Evolutionary conservation across 2,797 vertebrate species (phyloP).

Genomic region (Melanotaenia trifasciata): DNA sequence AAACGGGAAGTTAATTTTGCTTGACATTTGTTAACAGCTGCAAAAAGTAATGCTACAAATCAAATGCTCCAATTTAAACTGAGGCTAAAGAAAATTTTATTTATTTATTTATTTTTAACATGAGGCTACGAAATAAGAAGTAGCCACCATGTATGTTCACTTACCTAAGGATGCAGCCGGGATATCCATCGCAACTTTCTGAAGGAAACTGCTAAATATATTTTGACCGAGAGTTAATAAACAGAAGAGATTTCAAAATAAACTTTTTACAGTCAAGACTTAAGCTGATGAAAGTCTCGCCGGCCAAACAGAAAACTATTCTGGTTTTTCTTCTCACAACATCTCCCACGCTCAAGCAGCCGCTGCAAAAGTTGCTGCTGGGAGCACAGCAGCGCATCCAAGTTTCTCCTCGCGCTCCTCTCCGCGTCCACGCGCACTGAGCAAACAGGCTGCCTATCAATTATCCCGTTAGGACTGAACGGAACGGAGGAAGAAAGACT

Average conservation of each 20-base stretch:
- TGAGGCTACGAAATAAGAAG: not conserved
- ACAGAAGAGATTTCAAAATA: not conserved
- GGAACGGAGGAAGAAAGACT: constrained; percentile 43
- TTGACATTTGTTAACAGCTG: not conserved
- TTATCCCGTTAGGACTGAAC: constrained; percentile 68
- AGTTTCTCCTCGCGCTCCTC: constrained; percentile 51
- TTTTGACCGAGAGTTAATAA: not conserved
- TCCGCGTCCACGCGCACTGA: constrained; percentile 52
- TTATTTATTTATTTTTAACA: too few species aligned
- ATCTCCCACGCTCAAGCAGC: constrained; percentile 47
- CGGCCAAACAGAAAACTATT: constrained; percentile 35
- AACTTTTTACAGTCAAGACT: not conserved
- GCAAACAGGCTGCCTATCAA: constrained; percentile 58
- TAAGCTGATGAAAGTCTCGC: constrained; percentile 16
- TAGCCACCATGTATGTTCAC: constrained; percentile 24
- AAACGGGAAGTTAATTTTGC: not conserved
- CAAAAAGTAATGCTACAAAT: not conserved
- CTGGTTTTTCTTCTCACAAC: constrained; percentile 40
- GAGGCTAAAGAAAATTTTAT: too few species aligned
- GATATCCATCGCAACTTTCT: constrained; percentile 74
- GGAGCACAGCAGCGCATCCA: constrained; percentile 31
- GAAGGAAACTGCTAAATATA: constrained; percentile 24
- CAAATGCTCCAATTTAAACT: not conserved
- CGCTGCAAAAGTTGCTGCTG: constrained; percentile 41
- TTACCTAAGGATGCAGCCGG: constrained; percentile 82